A percentile compares a stretch with the other conserved stretches of the same genome.
phyloP scores from a whole-genome alignment of 2,888 invertebrate genomes.

The Timandra comae region DNA sequence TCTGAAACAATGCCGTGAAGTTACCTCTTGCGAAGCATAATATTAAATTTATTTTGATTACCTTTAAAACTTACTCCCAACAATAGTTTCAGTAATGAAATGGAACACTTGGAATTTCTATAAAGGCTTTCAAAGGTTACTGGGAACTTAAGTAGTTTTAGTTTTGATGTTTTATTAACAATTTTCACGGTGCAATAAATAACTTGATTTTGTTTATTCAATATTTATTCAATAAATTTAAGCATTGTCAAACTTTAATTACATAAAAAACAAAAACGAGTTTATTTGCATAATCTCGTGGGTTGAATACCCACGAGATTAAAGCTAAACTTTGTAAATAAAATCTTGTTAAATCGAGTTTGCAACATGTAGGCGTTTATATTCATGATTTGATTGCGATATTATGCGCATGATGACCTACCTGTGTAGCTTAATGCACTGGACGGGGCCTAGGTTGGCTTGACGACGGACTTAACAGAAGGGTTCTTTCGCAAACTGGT shows the following conservation, averaged over 20 bases:
- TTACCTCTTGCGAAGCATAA: constrained; percentile 22
- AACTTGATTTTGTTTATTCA: too few relatives aligned
- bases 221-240: too few relatives aligned
- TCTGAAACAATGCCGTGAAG: constrained; percentile 43
- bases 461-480: constrained; percentile 47
- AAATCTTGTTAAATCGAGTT: neutral
- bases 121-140: too few relatives aligned
- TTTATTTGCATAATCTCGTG: too few relatives aligned
- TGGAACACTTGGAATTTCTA: neutral
- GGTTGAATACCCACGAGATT: neutral
- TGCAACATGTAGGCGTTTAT: constrained; percentile 16
- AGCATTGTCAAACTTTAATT: too few relatives aligned
- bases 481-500: constrained; percentile 64
- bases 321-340: neutral
- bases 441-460: constrained; percentile 33
- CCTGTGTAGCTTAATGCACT: constrained; percentile 37
- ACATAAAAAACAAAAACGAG: too few relatives aligned
- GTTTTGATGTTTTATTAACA: too few relatives aligned
- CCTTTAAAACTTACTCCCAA: neutral
- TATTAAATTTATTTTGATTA: constrained; percentile 1
- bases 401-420: constrained; percentile 36
- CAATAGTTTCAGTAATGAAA: neutral
- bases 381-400: constrained; percentile 32
- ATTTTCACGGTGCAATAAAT: too few relatives aligned
- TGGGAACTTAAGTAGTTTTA: too few relatives aligned